These are phyloP conservation scores for Monodelphis domestica DNA, from an alignment of 2,797 vertebrate species.

Conservation along the genomic window DNA sequence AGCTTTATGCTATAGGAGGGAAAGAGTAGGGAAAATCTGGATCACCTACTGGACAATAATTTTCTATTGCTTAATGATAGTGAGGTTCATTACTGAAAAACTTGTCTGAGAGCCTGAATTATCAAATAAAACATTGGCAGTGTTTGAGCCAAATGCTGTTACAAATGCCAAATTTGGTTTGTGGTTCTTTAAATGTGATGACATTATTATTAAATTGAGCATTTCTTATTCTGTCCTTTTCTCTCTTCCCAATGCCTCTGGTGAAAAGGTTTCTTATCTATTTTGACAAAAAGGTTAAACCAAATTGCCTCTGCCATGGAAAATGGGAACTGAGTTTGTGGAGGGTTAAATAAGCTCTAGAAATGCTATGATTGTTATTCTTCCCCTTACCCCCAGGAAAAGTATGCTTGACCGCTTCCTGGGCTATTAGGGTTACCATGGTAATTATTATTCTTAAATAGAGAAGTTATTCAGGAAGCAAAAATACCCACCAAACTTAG, in stretches of 20 bases:
- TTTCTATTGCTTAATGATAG: background rate
- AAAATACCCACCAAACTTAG: conserved; percentile 60
- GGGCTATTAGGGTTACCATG: conserved; percentile 68
- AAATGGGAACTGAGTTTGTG: conserved; percentile 21
- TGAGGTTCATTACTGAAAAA: rapidly evolving
- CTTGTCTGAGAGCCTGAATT: background rate
- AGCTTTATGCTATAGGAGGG: background rate
- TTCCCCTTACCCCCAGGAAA: conserved; percentile 51
- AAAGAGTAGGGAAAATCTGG: background rate
- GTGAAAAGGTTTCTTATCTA: conserved; percentile 36
- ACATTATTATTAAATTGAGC: conserved; percentile 30
- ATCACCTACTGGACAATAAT: background rate
- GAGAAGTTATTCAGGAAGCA: conserved; percentile 69
- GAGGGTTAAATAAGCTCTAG: conserved; percentile 67
- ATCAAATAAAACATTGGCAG: too few relatives aligned
- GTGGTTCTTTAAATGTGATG: conserved; percentile 41
- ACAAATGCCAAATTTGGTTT: conserved; percentile 17
- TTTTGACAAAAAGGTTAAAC: conserved; percentile 52
- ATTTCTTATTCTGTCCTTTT: conserved; percentile 54
- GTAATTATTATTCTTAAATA: conserved; percentile 75
- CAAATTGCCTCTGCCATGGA: conserved; percentile 36
- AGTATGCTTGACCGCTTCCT: conserved; percentile 58
- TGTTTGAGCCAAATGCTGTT: conserved; percentile 9
- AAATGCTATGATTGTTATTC: conserved; percentile 51
- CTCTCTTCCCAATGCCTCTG: conserved; percentile 2